Percentiles rank a stretch among this genome's conserved stretches.
These are phyloP conservation scores for Mesoligia furuncula DNA, from an alignment of 2,888 invertebrate species.

Conservation along the genomic window DNA sequence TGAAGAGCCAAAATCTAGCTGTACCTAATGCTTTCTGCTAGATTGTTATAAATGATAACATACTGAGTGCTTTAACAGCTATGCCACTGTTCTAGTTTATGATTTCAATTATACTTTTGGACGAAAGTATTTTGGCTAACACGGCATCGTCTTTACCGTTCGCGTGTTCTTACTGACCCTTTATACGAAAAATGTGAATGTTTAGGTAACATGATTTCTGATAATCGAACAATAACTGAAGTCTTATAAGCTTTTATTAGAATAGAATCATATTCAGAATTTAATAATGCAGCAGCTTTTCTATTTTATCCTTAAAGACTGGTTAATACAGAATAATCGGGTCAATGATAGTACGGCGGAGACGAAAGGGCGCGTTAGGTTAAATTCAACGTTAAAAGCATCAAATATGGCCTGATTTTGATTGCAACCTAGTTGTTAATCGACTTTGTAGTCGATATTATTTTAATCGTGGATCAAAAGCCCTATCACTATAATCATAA, in stretches of 20 bases:
- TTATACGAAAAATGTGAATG: constrained; percentile 3
- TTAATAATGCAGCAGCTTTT: background rate
- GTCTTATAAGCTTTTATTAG: background rate
- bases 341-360: constrained; percentile 32
- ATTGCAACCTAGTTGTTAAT: constrained; percentile 2
- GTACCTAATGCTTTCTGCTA: constrained; percentile 26
- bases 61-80: constrained; percentile 21
- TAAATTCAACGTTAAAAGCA: constrained; percentile 14
- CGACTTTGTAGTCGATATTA: background rate
- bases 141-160: constrained; percentile 13
- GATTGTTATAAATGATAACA: constrained; percentile 32
- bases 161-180: constrained; percentile 28
- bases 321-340: constrained; percentile 2
- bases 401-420: background rate
- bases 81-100: constrained; percentile 28
- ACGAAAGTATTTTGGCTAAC: constrained; percentile 2
- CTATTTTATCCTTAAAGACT: background rate
- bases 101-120: constrained; percentile 22
- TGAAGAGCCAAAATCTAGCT: constrained; percentile 1
- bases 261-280: background rate
- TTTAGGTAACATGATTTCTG: background rate
- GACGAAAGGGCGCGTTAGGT: constrained; percentile 12
- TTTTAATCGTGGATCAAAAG: background rate
- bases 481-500: background rate
- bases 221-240: background rate